Conservation (phyloP, 2,113 vertebrate species). For the Sitta europaea region DNA sequence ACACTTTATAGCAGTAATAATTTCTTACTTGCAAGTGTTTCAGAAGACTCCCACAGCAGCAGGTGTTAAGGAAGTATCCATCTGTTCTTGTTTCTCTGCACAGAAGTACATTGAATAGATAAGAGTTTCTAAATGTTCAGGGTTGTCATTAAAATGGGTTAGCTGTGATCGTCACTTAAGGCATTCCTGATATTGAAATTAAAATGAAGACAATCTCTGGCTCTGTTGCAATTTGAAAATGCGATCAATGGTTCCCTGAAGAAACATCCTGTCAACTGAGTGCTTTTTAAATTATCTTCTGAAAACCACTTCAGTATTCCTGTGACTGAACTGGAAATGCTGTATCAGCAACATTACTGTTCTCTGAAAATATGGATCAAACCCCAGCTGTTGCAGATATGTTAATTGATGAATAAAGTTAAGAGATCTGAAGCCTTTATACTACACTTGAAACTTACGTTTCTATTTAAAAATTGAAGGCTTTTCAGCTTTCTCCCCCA, state of each 20-base stretch:
- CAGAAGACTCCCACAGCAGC: slow-evolving; percentile 54
- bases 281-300: slow-evolving; percentile 50
- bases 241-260: slow-evolving; percentile 34
- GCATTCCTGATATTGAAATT: slow-evolving; percentile 44
- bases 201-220: slow-evolving; percentile 50
- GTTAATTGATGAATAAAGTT: slow-evolving; percentile 42
- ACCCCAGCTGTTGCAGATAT: slow-evolving; percentile 46
- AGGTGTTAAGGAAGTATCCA: slow-evolving; percentile 64
- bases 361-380: slow-evolving; percentile 50
- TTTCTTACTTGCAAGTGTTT: slow-evolving; percentile 57
- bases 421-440: slow-evolving; percentile 26
- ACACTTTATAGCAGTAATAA: slow-evolving; percentile 45
- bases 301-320: slow-evolving; percentile 24
- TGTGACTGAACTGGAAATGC: slow-evolving; percentile 37
- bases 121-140: slow-evolving; percentile 48
- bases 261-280: slow-evolving; percentile 52
- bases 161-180: slow-evolving; percentile 52
- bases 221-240: slow-evolving; percentile 32
- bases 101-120: slow-evolving; percentile 46
- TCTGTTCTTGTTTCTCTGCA: slow-evolving; percentile 59
- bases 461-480: slow-evolving; percentile 45
- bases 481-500: slow-evolving; percentile 5
- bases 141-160: slow-evolving; percentile 57
- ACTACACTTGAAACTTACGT: not conserved
- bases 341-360: slow-evolving; percentile 48